These are phyloP conservation scores for Discoglossus pictus DNA, from an alignment of 2,797 vertebrate genomes.

Conservation along the genomic window DNA sequence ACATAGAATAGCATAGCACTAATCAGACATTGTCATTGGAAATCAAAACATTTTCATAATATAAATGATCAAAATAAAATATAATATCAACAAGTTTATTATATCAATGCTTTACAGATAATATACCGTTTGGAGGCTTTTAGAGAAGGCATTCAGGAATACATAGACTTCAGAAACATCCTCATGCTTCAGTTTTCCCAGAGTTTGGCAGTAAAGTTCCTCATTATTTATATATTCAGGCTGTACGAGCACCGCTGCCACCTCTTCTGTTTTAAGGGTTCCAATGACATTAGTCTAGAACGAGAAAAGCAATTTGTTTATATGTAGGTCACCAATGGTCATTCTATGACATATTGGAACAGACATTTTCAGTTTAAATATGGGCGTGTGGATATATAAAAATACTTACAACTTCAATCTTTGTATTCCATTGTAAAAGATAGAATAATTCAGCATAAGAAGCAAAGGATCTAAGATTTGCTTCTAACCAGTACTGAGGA, in stretches of 20 bases:
- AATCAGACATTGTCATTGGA: background rate
- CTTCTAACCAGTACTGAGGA: slow-evolving; percentile 45
- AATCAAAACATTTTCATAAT: no score
- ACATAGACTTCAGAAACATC: slow-evolving; percentile 14
- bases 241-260: slow-evolving; percentile 47
- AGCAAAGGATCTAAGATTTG: slow-evolving; percentile 51
- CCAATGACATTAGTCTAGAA: slow-evolving; percentile 46
- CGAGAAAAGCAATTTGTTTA: no score
- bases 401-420: slow-evolving; percentile 50
- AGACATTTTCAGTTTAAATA: no score
- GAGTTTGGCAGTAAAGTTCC: slow-evolving; percentile 49
- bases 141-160: slow-evolving; percentile 46
- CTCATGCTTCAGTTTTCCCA: slow-evolving; percentile 44
- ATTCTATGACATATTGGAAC: no score
- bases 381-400: no score
- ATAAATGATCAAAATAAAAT: no score
- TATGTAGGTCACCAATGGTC: no score
- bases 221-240: slow-evolving; percentile 42
- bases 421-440: slow-evolving; percentile 28
- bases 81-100: no score
- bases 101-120: no score
- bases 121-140: background rate
- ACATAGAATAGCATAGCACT: no score
- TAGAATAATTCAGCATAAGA: slow-evolving; percentile 18
- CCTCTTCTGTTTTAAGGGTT: slow-evolving; percentile 42